Percentiles rank a stretch among this genome's conserved stretches.
phyloP scores from a whole-genome alignment of 2,888 invertebrate genomes.

The Osmoderma eremita region DNA sequence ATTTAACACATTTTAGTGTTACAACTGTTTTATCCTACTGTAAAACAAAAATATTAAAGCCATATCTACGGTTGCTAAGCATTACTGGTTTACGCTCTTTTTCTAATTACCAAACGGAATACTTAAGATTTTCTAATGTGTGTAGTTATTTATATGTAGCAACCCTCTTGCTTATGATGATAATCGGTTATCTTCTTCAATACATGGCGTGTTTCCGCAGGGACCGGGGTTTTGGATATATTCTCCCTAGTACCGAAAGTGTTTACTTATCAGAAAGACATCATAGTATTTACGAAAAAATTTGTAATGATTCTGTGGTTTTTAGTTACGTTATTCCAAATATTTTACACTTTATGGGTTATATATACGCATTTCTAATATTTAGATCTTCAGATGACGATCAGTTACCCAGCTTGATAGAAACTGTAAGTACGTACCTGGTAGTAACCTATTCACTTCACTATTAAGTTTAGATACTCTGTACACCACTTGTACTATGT shows the following conservation, averaged over 20 bases:
- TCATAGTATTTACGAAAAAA: conserved; percentile 66
- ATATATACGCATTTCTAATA: conserved; percentile 77
- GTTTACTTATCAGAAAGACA: conserved; percentile 11
- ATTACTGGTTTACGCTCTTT: conserved; percentile 81
- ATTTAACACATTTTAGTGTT: conserved; percentile 72
- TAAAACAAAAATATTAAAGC: conserved; percentile 82
- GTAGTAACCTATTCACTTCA: not conserved
- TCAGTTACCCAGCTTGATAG: conserved; percentile 84
- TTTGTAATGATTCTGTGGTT: conserved; percentile 76
- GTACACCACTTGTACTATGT: too few relatives aligned
- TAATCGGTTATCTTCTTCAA: conserved; percentile 76
- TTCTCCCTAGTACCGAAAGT: conserved; percentile 51
- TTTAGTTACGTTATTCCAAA: conserved; percentile 81
- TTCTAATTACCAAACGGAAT: conserved; percentile 70
- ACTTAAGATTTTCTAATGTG: conserved; percentile 69
- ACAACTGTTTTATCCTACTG: conserved; percentile 84
- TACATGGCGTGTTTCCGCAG: conserved; percentile 81
- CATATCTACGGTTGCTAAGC: conserved; percentile 78
- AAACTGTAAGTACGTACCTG: conserved; percentile 70
- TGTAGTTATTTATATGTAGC: conserved; percentile 76
- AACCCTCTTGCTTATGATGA: conserved; percentile 73
- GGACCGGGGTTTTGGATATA: conserved; percentile 78
- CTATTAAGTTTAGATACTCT: too few relatives aligned
- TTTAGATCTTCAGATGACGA: conserved; percentile 83
- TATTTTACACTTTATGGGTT: conserved; percentile 76